Evolutionary conservation across 2,797 vertebrate genomes (phyloP), one percentile per base, ranked within the genome.

Genomic region (Hypotaenidia okinawae): DNA sequence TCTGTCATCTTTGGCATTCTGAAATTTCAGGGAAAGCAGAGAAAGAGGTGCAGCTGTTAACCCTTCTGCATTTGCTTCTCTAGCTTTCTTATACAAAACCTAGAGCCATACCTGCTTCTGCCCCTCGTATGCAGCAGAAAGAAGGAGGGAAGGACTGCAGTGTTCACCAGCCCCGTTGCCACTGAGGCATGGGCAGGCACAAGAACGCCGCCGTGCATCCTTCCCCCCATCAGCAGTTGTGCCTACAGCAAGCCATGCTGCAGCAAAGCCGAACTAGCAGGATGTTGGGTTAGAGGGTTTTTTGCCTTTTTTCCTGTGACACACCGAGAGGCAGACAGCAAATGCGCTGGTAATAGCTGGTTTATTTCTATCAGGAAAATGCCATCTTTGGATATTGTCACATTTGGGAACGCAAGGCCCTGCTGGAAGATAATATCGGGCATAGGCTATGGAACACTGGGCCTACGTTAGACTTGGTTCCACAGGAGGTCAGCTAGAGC

Each of bases 361-460:
- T 45, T 32, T 54, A 0, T 32, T 49, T 17, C 30, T 57, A 1
- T 6, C 23, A 82, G 67, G 16, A 77, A 24, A 27, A 17, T 54
- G 37, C 33, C 10, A 19, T 11, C 37, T 66, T 49, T 43, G 70
- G 11, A 49, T 35, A 39, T 13, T n/a, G 54, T 15, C 25, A 28
- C 6, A 75, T 5, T 1, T 11, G 17, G 33, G 39, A 61, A 54
- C 73, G 62, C 58, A 64, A 61, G 43, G 62, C 16, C 2, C 16
- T n/a, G n/a, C 52, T 61, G 39, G 76, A 75, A 57, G 41, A 32
- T 54, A 18, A n/a, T 17, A 5, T 1, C 62, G 32, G 2, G 0
- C 28, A 35, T 2, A 10, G 25, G 9, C 43, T 57, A 1, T 11
- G 25, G 27, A 13, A 59, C 37, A 32, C 2, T 1, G 2, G 6